Conservation (phyloP, 2,888 invertebrate genomes). For the Nephrotoma appendiculata region DNA sequence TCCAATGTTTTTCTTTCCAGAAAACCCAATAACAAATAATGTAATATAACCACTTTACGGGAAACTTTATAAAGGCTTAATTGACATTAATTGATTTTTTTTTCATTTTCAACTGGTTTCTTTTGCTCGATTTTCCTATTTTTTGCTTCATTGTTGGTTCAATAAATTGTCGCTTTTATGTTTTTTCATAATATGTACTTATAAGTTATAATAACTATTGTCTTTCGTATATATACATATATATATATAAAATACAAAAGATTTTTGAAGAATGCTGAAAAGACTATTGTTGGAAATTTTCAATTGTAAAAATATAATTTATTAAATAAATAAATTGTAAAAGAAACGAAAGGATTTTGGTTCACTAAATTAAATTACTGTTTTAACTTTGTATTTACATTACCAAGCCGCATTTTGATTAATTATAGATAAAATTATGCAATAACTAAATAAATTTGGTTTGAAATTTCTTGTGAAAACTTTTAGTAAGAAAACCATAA, state of each 20-base stretch:
- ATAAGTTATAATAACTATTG: not conserved
- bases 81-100: not conserved
- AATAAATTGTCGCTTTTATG: not conserved
- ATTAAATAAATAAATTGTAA: too few relatives aligned
- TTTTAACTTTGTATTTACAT: too few relatives aligned
- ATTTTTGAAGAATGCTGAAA: not conserved
- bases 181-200: not conserved
- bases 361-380: too few relatives aligned
- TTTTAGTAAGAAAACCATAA: too few relatives aligned
- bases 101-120: not conserved
- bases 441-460: too few relatives aligned
- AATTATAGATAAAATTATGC: too few relatives aligned
- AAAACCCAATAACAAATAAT: not conserved
- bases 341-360: too few relatives aligned
- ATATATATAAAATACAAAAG: not conserved
- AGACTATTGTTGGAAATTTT: not conserved
- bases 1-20: not conserved
- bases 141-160: not conserved
- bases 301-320: too few relatives aligned
- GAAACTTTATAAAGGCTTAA: not conserved
- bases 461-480: too few relatives aligned
- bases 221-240: not conserved
- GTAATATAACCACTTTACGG: not conserved
- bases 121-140: not conserved
- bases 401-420: too few relatives aligned